Conservation (phyloP, 2,797 vertebrate species). For the Cyclura pinguis region DNA sequence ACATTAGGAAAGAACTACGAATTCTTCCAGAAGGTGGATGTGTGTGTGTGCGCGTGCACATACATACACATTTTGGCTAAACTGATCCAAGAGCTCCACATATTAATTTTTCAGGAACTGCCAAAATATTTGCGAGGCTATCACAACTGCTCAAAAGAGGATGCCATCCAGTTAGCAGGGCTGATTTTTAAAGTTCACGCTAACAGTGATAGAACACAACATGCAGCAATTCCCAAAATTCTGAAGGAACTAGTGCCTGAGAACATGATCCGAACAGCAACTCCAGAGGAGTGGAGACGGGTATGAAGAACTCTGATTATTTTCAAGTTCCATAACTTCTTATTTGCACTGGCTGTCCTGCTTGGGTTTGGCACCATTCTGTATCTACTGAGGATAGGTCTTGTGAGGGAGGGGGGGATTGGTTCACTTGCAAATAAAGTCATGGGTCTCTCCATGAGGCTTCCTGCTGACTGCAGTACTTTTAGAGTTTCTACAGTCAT, state of each 20-base stretch:
- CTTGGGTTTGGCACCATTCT: neutral
- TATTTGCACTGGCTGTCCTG: neutral
- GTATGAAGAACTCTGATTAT: constrained; percentile 72
- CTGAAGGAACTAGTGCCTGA: constrained; percentile 91
- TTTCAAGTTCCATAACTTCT: neutral
- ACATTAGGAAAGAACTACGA: neutral
- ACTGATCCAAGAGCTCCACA: neutral
- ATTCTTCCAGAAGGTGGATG: neutral
- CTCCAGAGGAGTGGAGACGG: constrained; percentile 95
- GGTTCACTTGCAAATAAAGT: neutral
- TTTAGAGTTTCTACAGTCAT: neutral
- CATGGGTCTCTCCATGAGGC: neutral
- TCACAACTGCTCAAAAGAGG: constrained; percentile 89
- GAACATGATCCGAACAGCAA: constrained; percentile 86
- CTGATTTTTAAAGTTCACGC: constrained; percentile 89
- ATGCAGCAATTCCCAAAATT: constrained; percentile 86
- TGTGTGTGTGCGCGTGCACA: neutral
- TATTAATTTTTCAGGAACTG: constrained; percentile 84
- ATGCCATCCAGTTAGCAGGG: constrained; percentile 87
- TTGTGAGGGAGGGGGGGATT: neutral
- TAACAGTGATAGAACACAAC: constrained; percentile 82
- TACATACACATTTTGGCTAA: neutral
- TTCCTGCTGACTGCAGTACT: neutral
- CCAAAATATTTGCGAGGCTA: constrained; percentile 96
- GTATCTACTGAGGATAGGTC: neutral